Conservation (phyloP, 2,797 vertebrate species). For the Lateolabrax maculatus region DNA sequence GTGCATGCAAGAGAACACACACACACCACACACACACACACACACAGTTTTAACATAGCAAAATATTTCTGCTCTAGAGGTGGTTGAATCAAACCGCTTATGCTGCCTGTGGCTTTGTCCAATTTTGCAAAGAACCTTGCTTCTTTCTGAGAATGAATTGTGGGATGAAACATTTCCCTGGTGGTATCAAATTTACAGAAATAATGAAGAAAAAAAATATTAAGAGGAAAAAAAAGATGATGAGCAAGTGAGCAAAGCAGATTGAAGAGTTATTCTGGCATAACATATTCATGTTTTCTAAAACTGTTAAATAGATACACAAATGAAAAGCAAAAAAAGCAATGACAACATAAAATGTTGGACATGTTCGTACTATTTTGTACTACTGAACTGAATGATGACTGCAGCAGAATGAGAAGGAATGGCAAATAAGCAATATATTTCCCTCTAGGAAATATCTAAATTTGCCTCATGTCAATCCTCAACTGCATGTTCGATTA, state of each 20-base stretch:
- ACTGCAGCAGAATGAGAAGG: background rate
- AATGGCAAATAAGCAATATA: background rate
- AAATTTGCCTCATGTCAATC: background rate
- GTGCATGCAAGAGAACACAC: conserved; percentile 6
- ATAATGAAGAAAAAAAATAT: conserved; percentile 4
- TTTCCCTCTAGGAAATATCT: background rate
- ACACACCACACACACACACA: background rate
- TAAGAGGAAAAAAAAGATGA: background rate
- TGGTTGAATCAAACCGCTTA: conserved; percentile 2
- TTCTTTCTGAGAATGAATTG: conserved; percentile 4
- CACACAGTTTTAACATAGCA: conserved; percentile 28
- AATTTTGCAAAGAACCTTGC: conserved; percentile 6
- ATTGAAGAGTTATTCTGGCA: background rate
- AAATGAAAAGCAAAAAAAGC: background rate
- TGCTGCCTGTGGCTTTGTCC: conserved; percentile 14
- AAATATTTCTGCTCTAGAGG: conserved; percentile 29
- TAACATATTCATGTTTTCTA: background rate
- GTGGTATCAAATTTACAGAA: conserved; percentile 20
- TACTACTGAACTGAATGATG: background rate
- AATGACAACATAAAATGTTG: background rate
- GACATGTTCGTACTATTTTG: background rate
- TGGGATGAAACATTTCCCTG: conserved; percentile 2
- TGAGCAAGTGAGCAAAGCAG: background rate
- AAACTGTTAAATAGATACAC: background rate
- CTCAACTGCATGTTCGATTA: background rate